These are phyloP conservation scores for human (Homo sapiens) DNA, from an alignment of 2,113 vertebrate species.

Conservation along the genomic window GRCh38 chr5:51833001-51833500, in stretches of 20 bases:
- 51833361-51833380: background rate
- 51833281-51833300: background rate
- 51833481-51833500: background rate
- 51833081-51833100: background rate
- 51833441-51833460: background rate
- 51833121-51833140: background rate
- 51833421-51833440: background rate
- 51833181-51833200: background rate
- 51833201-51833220: background rate
- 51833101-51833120: background rate
- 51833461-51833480: background rate
- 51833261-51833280: too few relatives aligned
- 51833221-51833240: background rate
- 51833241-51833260: background rate
- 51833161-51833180: background rate
- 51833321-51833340: background rate
- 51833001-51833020: background rate
- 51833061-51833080: background rate
- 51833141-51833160: background rate
- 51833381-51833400: background rate
- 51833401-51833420: background rate
- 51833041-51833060: background rate
- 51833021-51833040: fast-evolving
- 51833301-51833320: background rate
- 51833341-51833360: background rate